These are phyloP conservation scores for Delichon dasypus DNA, from an alignment of 2,797 vertebrate genomes.

Conservation along the genomic window DNA sequence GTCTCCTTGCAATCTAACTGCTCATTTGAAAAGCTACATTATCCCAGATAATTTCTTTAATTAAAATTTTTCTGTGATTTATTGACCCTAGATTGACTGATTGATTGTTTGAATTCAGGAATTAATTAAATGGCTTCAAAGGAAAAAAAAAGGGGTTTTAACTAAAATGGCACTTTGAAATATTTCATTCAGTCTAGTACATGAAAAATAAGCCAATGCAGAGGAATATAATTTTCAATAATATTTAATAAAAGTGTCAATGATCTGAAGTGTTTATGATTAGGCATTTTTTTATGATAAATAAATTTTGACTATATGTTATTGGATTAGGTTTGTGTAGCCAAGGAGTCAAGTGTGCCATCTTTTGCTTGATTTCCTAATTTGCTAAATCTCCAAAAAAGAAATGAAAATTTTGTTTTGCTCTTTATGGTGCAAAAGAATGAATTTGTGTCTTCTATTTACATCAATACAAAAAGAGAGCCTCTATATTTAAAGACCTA, in stretches of 20 bases:
- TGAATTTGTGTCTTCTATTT: background rate
- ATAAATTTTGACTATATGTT: background rate
- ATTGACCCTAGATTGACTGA: background rate
- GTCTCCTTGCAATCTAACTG: background rate
- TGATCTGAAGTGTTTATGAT: background rate
- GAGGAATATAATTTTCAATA: background rate
- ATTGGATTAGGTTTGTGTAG: background rate
- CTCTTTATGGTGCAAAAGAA: background rate
- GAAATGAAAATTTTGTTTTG: background rate
- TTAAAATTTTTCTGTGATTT: background rate
- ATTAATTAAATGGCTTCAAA: background rate
- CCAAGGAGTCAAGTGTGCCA: background rate
- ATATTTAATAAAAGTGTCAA: background rate
- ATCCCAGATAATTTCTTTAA: background rate
- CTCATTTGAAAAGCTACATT: background rate
- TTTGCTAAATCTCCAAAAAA: background rate
- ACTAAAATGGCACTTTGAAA: background rate
- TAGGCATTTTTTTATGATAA: background rate
- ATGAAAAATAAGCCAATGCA: background rate
- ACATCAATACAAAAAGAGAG: background rate
- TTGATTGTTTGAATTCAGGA: background rate
- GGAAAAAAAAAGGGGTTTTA: rapidly evolving
- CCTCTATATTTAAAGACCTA: background rate
- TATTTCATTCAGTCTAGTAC: background rate
- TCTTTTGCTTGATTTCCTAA: background rate